Percentiles rank a stretch among this genome's conserved stretches.
Evolutionary conservation across 2,113 vertebrate species (phyloP).

Genomic region (Lota lota): DNA sequence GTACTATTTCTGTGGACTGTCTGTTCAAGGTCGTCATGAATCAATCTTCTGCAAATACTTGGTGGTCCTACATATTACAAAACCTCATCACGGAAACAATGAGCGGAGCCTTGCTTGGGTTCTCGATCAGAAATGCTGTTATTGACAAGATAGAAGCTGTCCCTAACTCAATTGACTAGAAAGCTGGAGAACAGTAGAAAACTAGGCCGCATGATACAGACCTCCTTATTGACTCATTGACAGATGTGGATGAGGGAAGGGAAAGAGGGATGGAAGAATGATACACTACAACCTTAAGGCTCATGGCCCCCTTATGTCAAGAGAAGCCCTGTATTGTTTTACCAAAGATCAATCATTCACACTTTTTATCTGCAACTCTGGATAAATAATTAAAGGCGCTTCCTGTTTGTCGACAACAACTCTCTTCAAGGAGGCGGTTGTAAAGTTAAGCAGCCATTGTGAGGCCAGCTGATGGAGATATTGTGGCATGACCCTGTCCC

Average conservation of each 20-base stretch:
- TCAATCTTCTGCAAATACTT: no score
- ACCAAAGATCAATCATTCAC: slow-evolving; percentile 43
- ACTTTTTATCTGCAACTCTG: slow-evolving; percentile 47
- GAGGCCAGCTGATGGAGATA: no score
- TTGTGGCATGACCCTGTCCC: no score
- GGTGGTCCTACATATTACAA: not conserved
- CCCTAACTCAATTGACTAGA: slow-evolving; percentile 42
- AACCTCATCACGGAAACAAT: not conserved
- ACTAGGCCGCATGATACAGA: slow-evolving; percentile 38
- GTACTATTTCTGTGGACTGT: no score
- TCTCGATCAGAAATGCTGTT: slow-evolving; percentile 1
- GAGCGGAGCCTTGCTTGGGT: slow-evolving; percentile 12
- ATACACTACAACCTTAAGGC: slow-evolving; percentile 30
- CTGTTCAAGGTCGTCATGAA: no score
- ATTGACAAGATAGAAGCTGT: slow-evolving; percentile 45
- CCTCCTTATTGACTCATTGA: slow-evolving; percentile 48
- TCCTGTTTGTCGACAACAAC: slow-evolving; percentile 20
- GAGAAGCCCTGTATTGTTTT: slow-evolving; percentile 35
- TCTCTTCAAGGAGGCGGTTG: slow-evolving; percentile 10
- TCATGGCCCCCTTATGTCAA: slow-evolving; percentile 39
- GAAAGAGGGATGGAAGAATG: not conserved
- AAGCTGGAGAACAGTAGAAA: slow-evolving; percentile 33
- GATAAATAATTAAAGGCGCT: slow-evolving; percentile 52
- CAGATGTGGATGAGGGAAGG: not conserved
- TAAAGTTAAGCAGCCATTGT: no score